These are phyloP conservation scores for Orthosia gracilis DNA, from an alignment of 2,888 invertebrate genomes.

Conservation along the genomic window DNA sequence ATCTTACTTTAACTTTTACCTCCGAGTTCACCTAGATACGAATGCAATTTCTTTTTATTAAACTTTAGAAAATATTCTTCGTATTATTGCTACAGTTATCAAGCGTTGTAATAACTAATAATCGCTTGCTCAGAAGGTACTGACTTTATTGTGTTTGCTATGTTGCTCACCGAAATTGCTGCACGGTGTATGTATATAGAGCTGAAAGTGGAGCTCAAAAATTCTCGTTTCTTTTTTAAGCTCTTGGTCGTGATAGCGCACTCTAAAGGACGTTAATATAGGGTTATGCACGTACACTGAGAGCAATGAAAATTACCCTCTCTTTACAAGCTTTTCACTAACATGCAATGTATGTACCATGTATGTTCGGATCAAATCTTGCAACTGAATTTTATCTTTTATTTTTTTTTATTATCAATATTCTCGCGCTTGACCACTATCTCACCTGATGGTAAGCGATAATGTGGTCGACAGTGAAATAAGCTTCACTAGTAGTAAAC, in stretches of 20 bases:
- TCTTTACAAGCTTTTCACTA: not conserved
- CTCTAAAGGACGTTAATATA: slow-evolving; percentile 1
- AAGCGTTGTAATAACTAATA: slow-evolving; percentile 23
- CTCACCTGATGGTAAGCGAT: too few species aligned
- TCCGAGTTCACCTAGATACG: slow-evolving; percentile 39
- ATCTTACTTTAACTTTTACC: slow-evolving; percentile 18
- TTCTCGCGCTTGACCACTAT: too few species aligned
- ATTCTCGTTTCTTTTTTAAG: slow-evolving; percentile 15
- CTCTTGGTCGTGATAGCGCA: not conserved
- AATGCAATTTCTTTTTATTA: slow-evolving; percentile 47
- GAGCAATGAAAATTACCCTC: not conserved
- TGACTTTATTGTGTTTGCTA: not conserved
- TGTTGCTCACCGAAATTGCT: slow-evolving; percentile 25
- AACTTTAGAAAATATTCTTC: slow-evolving; percentile 24
- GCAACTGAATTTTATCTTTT: too few species aligned
- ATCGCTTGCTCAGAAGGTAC: not conserved
- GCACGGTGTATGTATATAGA: not conserved
- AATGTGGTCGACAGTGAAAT: too few species aligned
- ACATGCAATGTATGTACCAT: too few species aligned
- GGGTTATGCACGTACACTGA: not conserved
- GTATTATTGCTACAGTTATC: slow-evolving; percentile 35
- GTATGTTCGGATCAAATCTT: too few species aligned
- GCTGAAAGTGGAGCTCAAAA: slow-evolving; percentile 9
- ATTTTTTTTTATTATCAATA: too few species aligned
- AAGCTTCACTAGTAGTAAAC: too few species aligned